Evolutionary conservation across 2,113 vertebrate genomes (phyloP).

Genomic region (Plotosus lineatus): DNA sequence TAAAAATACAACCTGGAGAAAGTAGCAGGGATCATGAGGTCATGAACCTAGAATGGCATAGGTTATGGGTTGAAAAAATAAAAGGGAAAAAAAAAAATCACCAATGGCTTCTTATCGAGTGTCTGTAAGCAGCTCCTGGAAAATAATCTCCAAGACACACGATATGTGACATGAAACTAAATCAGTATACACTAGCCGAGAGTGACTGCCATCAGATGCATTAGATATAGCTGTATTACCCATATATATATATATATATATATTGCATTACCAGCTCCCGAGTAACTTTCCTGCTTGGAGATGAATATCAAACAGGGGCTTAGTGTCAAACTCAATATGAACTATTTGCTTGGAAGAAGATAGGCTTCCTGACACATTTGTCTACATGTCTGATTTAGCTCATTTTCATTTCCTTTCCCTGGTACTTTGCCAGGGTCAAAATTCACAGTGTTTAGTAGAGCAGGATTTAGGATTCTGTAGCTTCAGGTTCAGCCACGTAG

Average conservation of each 20-base stretch:
- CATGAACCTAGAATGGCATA: constrained; percentile 10
- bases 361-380: constrained; percentile 18
- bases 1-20: constrained; percentile 28
- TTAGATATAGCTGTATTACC: constrained; percentile 52
- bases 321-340: constrained; percentile 47
- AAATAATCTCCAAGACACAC: not conserved
- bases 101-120: constrained; percentile 9
- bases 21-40: constrained; percentile 19
- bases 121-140: not conserved
- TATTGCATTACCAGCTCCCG: not conserved
- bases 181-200: constrained; percentile 15
- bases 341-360: constrained; percentile 38
- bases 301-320: constrained; percentile 56
- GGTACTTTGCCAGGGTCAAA: too few species aligned
- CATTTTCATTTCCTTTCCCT: not conserved
- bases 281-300: constrained; percentile 35
- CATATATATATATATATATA: too few species aligned
- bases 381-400: not conserved
- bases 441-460: too few species aligned
- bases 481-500: not conserved
- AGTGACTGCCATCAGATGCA: constrained; percentile 30
- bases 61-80: constrained; percentile 23
- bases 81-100: constrained; percentile 10
- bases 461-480: too few species aligned
- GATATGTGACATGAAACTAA: constrained; percentile 6